These are phyloP conservation scores for Ophiodon elongatus DNA, from an alignment of 2,113 vertebrate species.

Conservation along the genomic window DNA sequence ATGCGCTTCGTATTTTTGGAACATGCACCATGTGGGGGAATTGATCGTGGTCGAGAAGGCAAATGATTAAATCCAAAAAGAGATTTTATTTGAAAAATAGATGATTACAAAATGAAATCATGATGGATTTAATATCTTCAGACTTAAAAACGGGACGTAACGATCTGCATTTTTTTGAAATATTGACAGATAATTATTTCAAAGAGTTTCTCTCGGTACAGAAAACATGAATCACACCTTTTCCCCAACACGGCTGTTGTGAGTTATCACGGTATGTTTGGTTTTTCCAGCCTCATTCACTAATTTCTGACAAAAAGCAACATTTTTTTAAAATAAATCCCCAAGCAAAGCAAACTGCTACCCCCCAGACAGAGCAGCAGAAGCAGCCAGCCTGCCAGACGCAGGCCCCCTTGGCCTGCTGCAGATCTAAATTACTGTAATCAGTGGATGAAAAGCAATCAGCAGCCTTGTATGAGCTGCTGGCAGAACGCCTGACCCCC, in stretches of 20 bases:
- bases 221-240: neutral
- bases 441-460: slow-evolving; percentile 85
- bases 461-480: slow-evolving; percentile 77
- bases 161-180: neutral
- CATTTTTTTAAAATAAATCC: neutral
- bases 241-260: neutral
- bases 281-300: slow-evolving; percentile 27
- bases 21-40: no score
- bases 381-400: slow-evolving; percentile 65
- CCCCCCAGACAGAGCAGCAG: slow-evolving; percentile 40
- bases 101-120: neutral
- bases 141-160: neutral
- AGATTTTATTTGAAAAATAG: neutral
- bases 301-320: slow-evolving; percentile 42
- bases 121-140: neutral
- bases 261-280: slow-evolving; percentile 9
- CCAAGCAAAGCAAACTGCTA: slow-evolving; percentile 11
- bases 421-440: slow-evolving; percentile 82
- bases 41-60: neutral
- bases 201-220: slow-evolving; percentile 1
- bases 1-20: neutral
- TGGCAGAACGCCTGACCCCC: slow-evolving; percentile 76
- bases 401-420: slow-evolving; percentile 63
- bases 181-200: neutral
- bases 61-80: neutral